phyloP scores from a whole-genome alignment of 2,113 vertebrate species.

The Chionodraco myersi region DNA sequence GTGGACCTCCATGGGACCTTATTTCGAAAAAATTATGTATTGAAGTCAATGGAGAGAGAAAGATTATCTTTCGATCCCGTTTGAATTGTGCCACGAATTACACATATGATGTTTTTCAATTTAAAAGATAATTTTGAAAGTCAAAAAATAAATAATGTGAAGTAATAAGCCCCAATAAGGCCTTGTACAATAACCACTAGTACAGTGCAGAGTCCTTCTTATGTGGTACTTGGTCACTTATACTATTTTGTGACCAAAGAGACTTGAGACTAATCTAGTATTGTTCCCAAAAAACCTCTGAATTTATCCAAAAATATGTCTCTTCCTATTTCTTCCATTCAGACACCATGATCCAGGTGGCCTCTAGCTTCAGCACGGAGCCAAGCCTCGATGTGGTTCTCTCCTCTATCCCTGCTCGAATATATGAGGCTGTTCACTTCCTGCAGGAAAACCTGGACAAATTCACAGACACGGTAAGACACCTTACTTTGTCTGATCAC shows the following conservation, averaged over 20 bases:
- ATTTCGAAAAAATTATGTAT: no score
- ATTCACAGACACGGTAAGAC: slow-evolving; percentile 86
- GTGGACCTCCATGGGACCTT: no score
- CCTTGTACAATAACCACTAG: neutral
- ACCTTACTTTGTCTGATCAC: neutral
- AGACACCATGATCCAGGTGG: slow-evolving; percentile 92
- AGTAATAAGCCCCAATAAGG: no score
- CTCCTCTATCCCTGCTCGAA: slow-evolving; percentile 86
- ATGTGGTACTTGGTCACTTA: no score
- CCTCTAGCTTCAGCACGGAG: slow-evolving; percentile 88
- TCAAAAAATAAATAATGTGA: no score
- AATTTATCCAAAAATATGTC: neutral
- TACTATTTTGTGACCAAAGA: no score
- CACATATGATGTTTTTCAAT: no score
- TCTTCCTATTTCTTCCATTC: neutral
- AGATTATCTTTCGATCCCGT: no score
- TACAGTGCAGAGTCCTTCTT: no score
- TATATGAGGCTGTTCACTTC: slow-evolving; percentile 88
- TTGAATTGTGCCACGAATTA: no score
- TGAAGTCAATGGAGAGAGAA: no score
- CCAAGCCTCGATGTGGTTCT: slow-evolving; percentile 89
- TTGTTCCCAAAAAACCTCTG: neutral
- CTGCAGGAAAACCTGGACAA: slow-evolving; percentile 89
- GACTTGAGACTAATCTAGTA: neutral
- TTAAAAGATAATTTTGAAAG: no score